Evolutionary conservation across 2,888 invertebrate genomes (phyloP), one percentile per base, ranked within the genome.

Genomic region (Drosophila quinaria): DNA sequence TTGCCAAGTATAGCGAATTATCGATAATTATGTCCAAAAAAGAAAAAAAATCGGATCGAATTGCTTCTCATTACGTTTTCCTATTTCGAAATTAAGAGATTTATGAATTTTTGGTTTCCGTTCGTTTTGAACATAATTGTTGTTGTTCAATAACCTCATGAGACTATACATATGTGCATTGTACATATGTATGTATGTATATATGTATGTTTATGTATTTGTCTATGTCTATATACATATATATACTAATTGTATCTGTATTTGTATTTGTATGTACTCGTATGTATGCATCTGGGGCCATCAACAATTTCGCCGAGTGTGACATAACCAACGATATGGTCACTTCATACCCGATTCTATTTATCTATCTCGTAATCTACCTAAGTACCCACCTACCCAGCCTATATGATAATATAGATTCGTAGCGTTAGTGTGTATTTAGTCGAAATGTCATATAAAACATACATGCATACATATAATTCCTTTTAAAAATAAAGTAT

Each of bases 51-150:
- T 74, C 55, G 42, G 64, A 64, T 44, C 49, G 22, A 73, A 46
- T 46, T 47, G 15, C 55, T 42, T 65, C 39, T 41, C 52, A 37
- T 58, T 42, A 50, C 33, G 41, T 70, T 49, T 39, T 52, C 17
- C 37, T 72, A 70, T 67, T 29, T 56, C 42, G 17, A 70, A 59
- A 59, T 49, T 42, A 35, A 46, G 5, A 31, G n/a, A 51, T 25
- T 44, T 46, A 6, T 11, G 15, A 50, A 9, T 56, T 71, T 54
- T 78, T 70, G 80, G 85, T 85, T 83, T 78, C 78, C 83, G 83
- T 83, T 82, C 82, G 86, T 72, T 78, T 71, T 64, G 78, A 80
- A 80, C 79, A 81, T 60, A 81, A 71, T 81, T 84, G 87, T 87
- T 85, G 74, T 84, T 84, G 78, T 81, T 72, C 65, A 61, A 54